Evolutionary conservation across 1,140 invertebrate species (phyloP).

Genomic region (Scaptomyza pallida): DNA sequence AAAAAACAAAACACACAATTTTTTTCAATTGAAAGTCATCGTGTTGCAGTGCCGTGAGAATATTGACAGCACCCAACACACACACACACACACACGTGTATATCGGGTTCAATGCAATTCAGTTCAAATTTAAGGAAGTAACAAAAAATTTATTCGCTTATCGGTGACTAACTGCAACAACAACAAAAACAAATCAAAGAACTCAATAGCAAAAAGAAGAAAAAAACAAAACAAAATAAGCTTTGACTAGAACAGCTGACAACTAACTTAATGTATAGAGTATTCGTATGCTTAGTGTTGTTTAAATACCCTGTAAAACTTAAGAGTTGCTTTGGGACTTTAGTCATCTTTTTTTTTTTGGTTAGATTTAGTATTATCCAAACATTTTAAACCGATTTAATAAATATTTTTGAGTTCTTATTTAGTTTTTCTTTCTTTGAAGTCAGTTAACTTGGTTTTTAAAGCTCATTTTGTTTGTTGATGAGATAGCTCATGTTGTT

Average conservation of each 20-base stretch:
- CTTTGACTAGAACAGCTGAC: slow-evolving; percentile 38
- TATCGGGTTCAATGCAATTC: slow-evolving; percentile 60
- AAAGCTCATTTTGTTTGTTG: too few relatives aligned
- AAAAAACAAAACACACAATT: too few relatives aligned
- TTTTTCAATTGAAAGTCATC: slow-evolving; percentile 60
- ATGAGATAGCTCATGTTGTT: too few relatives aligned
- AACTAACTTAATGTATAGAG: not conserved
- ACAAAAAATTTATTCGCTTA: slow-evolving; percentile 24
- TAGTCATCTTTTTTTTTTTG: too few relatives aligned
- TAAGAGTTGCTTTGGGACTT: not conserved
- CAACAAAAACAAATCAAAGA: slow-evolving; percentile 4
- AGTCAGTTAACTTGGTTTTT: too few relatives aligned
- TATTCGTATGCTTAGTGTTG: not conserved
- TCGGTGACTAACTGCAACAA: slow-evolving; percentile 52
- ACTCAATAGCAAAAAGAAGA: slow-evolving; percentile 18
- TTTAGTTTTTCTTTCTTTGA: too few relatives aligned
- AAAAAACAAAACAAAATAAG: slow-evolving; percentile 20
- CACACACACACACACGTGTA: slow-evolving; percentile 23
- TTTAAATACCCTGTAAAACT: not conserved
- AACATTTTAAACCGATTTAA: too few relatives aligned
- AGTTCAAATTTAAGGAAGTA: slow-evolving; percentile 76
- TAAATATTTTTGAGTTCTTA: too few relatives aligned
- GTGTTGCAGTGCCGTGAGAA: slow-evolving; percentile 66
- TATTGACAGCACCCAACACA: slow-evolving; percentile 41
- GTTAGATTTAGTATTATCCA: too few relatives aligned